These are phyloP conservation scores for Gracilinanus agilis DNA, from an alignment of 2,113 vertebrate species.

Conservation along the genomic window DNA sequence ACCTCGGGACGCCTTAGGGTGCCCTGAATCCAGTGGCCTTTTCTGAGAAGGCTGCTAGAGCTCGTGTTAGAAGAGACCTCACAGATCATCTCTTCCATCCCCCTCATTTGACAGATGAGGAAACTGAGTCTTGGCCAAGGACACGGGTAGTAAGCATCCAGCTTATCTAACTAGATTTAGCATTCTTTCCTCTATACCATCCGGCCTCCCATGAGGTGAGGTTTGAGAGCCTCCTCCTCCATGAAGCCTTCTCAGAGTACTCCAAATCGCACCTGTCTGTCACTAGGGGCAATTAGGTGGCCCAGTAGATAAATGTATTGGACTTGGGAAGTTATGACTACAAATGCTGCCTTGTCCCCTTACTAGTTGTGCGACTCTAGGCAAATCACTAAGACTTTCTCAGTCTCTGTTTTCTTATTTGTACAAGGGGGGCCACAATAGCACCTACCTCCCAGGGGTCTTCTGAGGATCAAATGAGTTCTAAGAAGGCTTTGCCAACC, in stretches of 20 bases:
- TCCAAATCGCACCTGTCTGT: not conserved
- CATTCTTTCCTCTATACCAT: too few species aligned
- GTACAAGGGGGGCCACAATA: not conserved
- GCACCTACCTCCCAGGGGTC: not conserved
- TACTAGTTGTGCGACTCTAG: not conserved
- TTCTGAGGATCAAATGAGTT: not conserved
- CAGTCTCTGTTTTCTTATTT: not conserved
- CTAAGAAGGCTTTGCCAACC: not conserved
- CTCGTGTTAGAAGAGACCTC: not conserved
- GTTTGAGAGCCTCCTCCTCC: not conserved
- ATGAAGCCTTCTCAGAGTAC: not conserved
- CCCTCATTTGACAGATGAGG: not conserved
- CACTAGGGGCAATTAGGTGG: not conserved
- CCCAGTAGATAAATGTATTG: not conserved
- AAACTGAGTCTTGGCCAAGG: not conserved
- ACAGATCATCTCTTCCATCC: not conserved
- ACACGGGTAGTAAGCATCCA: not conserved
- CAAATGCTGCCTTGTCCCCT: not conserved
- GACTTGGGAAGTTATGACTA: not conserved
- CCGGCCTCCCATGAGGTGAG: too few species aligned
- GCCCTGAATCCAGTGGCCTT: not conserved
- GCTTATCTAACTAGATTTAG: not conserved
- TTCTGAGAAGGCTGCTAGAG: not conserved
- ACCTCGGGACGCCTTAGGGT: too few species aligned
- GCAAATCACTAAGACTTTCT: not conserved